phyloP scores from a whole-genome alignment of 2,113 vertebrate species.

The Salvelinus sp. region DNA sequence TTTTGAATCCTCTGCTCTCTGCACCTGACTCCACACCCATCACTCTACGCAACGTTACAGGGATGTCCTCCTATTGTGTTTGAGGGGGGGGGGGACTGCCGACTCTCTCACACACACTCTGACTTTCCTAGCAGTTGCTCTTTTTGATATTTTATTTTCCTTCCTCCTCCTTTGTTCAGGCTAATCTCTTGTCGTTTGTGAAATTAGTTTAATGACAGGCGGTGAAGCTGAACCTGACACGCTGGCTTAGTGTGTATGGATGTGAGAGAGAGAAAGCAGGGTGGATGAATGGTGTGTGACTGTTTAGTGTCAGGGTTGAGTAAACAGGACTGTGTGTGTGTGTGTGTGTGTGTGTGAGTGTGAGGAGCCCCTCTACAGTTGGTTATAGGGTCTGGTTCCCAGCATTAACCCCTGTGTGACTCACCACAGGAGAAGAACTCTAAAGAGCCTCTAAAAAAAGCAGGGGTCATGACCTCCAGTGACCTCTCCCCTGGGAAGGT shows the following conservation, averaged over 20 bases:
- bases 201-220: constrained; percentile 43
- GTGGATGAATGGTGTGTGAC: constrained; percentile 26
- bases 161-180: not conserved
- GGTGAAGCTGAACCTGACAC: constrained; percentile 2
- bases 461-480: not conserved
- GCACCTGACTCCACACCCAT: no score
- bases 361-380: not conserved
- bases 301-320: constrained; percentile 49
- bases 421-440: not conserved
- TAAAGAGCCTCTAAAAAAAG: not conserved
- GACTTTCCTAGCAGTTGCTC: not conserved
- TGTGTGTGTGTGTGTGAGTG: constrained; percentile 11
- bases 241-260: not conserved
- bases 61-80: no score
- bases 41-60: no score
- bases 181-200: constrained; percentile 33
- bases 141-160: not conserved
- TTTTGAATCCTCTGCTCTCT: no score
- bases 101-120: not conserved
- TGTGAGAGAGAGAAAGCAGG: not conserved
- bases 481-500: not conserved
- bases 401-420: not conserved
- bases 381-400: not conserved
- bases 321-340: constrained; percentile 24
- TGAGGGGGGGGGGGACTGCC: no score